These are phyloP conservation scores for Drosophila repleta DNA, from an alignment of 1,140 invertebrate species.

Conservation along the genomic window DNA sequence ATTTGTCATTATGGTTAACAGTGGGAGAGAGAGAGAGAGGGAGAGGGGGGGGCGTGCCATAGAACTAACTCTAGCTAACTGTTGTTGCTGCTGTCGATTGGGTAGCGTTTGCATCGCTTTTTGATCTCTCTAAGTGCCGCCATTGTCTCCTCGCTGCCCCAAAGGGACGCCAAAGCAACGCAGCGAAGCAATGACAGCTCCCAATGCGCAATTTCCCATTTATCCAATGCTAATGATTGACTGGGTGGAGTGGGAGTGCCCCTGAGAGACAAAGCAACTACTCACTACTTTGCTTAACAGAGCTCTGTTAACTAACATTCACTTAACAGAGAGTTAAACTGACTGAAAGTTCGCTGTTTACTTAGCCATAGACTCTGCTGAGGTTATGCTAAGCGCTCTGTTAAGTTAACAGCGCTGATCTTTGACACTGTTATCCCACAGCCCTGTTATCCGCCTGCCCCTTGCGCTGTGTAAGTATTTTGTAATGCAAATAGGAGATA, in stretches of 20 bases:
- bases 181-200: not conserved
- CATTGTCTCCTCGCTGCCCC: conserved; percentile 45
- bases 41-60: not conserved
- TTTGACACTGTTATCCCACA: too few species aligned
- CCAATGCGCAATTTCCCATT: conserved; percentile 11
- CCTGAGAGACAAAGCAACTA: too few species aligned
- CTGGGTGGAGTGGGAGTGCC: not conserved
- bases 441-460: conserved; percentile 18
- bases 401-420: too few species aligned
- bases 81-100: conserved; percentile 1
- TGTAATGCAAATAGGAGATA: conserved; percentile 75
- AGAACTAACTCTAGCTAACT: conserved; percentile 28
- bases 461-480: conserved; percentile 74
- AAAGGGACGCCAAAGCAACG: conserved; percentile 28
- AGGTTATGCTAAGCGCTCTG: too few species aligned
- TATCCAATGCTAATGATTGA: conserved; percentile 28
- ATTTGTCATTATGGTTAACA: conserved; percentile 46
- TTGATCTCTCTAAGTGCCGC: conserved; percentile 56
- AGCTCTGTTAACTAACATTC: not conserved
- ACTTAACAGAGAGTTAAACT: too few species aligned
- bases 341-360: too few species aligned
- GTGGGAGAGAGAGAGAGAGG: not conserved
- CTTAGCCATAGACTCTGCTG: too few species aligned
- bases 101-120: conserved; percentile 48
- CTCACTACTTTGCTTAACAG: not conserved